phyloP scores from a whole-genome alignment of 2,888 invertebrate species.

The Himalopsyche tibetana region DNA sequence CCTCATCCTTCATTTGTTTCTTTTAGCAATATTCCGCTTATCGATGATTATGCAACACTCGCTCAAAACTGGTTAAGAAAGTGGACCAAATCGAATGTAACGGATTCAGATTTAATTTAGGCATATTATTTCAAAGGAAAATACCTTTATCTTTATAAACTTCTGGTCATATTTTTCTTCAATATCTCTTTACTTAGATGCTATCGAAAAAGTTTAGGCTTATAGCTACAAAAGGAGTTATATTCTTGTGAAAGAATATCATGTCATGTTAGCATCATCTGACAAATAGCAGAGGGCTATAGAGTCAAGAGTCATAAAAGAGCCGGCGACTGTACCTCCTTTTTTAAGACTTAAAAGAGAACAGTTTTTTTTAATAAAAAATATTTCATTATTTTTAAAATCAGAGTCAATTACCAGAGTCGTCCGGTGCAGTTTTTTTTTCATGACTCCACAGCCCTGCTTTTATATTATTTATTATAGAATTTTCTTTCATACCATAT shows the following conservation, averaged over 20 bases:
- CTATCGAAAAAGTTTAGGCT: background rate
- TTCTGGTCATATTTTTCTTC: background rate
- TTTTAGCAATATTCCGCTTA: slow-evolving; percentile 59
- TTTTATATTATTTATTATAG: too few species aligned
- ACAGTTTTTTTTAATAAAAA: too few species aligned
- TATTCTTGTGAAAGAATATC: too few species aligned
- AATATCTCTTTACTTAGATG: background rate
- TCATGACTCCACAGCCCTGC: too few species aligned
- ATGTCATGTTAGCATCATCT: too few species aligned
- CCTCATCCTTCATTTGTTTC: slow-evolving; percentile 61
- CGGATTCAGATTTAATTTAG: slow-evolving; percentile 47
- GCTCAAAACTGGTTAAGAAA: slow-evolving; percentile 59
- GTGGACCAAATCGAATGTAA: slow-evolving; percentile 54
- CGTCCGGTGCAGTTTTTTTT: too few species aligned
- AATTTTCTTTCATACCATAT: background rate
- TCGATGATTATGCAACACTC: slow-evolving; percentile 57
- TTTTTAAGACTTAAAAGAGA: too few species aligned
- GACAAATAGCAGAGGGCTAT: too few species aligned
- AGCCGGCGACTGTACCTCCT: too few species aligned
- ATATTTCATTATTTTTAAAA: too few species aligned
- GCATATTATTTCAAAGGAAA: background rate
- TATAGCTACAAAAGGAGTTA: background rate
- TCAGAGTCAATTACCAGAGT: too few species aligned
- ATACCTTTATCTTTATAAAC: background rate
- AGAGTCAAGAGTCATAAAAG: too few species aligned